Percentiles rank a stretch among this genome's conserved stretches.
These are phyloP conservation scores for Cephus pygmeus DNA, from an alignment of 2,888 invertebrate genomes.

Conservation along the genomic window DNA sequence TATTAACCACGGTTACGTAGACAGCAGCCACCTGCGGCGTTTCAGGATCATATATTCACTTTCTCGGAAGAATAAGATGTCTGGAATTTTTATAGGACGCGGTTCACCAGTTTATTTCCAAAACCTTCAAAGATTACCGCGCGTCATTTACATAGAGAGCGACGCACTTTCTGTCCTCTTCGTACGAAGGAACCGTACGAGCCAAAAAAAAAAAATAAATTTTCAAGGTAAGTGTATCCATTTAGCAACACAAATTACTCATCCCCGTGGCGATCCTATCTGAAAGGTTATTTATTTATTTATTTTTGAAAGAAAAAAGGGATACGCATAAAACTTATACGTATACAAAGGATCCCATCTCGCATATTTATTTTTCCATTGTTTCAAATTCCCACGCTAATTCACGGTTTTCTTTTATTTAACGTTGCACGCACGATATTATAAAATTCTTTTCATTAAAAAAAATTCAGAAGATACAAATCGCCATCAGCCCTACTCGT, in stretches of 20 bases:
- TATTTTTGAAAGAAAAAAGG: neutral
- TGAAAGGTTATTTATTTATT: neutral
- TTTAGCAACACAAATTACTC: slow-evolving; percentile 57
- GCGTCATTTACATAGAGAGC: slow-evolving; percentile 9
- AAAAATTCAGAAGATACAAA: neutral
- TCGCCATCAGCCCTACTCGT: neutral
- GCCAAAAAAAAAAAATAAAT: neutral
- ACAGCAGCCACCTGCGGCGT: slow-evolving; percentile 9
- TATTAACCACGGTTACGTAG: slow-evolving; percentile 3
- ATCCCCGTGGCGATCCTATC: neutral
- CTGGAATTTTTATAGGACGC: slow-evolving; percentile 45
- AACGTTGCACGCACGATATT: neutral
- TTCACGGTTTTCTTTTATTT: neutral
- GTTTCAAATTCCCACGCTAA: neutral
- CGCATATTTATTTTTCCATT: neutral
- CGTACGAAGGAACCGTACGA: neutral
- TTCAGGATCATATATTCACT: slow-evolving; percentile 30
- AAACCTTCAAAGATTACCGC: neutral
- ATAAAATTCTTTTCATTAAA: neutral
- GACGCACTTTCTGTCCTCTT: slow-evolving; percentile 26
- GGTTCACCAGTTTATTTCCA: neutral
- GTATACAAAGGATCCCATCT: neutral
- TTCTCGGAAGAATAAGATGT: slow-evolving; percentile 48
- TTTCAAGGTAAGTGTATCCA: slow-evolving; percentile 30
- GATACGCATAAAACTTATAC: too few relatives aligned